Evolutionary conservation across 2,888 invertebrate species (phyloP).

Genomic region (Apocheima hispidaria): DNA sequence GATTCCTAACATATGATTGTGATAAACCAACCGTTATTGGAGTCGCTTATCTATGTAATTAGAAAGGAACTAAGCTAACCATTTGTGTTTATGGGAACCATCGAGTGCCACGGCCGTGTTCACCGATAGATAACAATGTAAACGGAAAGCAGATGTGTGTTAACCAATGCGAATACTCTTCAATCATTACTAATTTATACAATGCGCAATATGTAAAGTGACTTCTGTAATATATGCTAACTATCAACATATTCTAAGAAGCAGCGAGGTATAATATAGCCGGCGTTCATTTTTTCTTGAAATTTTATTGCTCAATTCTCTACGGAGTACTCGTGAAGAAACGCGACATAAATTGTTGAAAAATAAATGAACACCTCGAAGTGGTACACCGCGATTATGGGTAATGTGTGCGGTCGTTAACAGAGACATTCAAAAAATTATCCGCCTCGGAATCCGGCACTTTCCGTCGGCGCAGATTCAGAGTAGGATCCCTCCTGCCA

Average conservation of each 20-base stretch:
- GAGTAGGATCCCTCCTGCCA: conserved; percentile 80
- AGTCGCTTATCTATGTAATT: conserved; percentile 84
- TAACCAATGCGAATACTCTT: conserved; percentile 25
- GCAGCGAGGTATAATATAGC: conserved; percentile 9
- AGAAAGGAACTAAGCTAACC: conserved; percentile 84
- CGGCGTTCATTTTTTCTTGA: conserved; percentile 19
- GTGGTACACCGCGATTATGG: conserved; percentile 62
- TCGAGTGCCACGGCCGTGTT: conserved; percentile 70
- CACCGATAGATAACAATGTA: conserved; percentile 65
- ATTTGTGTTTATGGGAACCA: conserved; percentile 81
- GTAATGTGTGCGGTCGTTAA: conserved; percentile 73
- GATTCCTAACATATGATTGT: conserved; percentile 83
- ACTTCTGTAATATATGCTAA: conserved; percentile 19
- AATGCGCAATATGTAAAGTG: conserved; percentile 24
- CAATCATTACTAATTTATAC: conserved; percentile 21
- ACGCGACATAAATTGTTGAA: conserved; percentile 57
- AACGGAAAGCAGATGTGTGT: conserved; percentile 41
- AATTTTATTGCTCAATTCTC: conserved; percentile 41
- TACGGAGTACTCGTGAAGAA: conserved; percentile 48
- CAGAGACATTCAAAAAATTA: conserved; percentile 79
- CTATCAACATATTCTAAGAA: conserved; percentile 15
- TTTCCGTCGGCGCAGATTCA: conserved; percentile 76
- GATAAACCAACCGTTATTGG: conserved; percentile 84
- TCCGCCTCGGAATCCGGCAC: conserved; percentile 71
- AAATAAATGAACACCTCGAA: conserved; percentile 66